These are phyloP conservation scores for Tenthredo amoena DNA, from an alignment of 2,888 invertebrate species.

Conservation along the genomic window DNA sequence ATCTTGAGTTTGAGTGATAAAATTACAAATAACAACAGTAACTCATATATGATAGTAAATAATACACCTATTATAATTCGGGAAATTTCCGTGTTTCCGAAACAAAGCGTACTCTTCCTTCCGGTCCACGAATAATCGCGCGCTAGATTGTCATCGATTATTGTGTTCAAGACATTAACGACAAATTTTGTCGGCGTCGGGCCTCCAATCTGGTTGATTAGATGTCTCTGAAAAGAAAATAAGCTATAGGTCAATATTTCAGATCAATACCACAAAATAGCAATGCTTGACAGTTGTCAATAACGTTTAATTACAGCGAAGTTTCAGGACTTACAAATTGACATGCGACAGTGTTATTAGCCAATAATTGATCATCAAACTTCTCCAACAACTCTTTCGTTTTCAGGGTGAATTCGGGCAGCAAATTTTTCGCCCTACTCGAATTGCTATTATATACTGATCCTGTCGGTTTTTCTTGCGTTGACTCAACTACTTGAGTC, in stretches of 20 bases:
- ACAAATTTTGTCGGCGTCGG: background rate
- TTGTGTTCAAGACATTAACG: background rate
- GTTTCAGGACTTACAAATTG: conserved; percentile 27
- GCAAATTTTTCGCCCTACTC: too few species aligned
- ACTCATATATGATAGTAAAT: too few species aligned
- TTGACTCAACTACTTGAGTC: too few species aligned
- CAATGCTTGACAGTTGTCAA: too few species aligned
- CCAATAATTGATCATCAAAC: background rate
- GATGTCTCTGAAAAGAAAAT: background rate
- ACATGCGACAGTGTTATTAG: background rate
- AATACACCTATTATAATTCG: background rate
- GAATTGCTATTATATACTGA: too few species aligned
- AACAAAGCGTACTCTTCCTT: background rate
- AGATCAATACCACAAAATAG: too few species aligned
- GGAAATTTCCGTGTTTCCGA: background rate
- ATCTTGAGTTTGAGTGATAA: too few species aligned
- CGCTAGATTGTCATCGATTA: conserved; percentile 21
- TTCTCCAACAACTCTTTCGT: too few species aligned
- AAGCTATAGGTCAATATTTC: too few species aligned
- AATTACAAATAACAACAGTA: too few species aligned
- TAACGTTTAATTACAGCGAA: background rate
- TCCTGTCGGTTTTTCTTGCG: too few species aligned
- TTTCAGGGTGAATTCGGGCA: too few species aligned
- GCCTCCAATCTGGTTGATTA: conserved; percentile 7
- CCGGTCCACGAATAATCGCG: conserved; percentile 17